A percentile compares a stretch with the other conserved stretches of the same genome.
Conservation (phyloP, 2,113 vertebrate species). For the Andinoacara biseriatus region DNA sequence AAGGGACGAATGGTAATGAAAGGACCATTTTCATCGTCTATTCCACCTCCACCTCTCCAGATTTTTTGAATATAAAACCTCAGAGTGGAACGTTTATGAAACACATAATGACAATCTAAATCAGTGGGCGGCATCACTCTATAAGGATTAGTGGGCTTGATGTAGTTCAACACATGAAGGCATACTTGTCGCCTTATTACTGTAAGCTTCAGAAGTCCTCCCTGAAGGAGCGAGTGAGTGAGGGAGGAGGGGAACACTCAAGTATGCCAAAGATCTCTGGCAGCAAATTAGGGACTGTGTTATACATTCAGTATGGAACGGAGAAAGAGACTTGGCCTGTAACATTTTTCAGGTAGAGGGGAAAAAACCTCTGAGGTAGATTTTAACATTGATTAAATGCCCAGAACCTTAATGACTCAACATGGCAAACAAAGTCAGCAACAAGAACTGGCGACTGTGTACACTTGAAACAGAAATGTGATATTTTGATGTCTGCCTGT, state of each 20-base stretch:
- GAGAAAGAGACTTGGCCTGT: conserved; percentile 62
- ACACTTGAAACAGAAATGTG: not conserved
- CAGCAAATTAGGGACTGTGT: conserved; percentile 76
- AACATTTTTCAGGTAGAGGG: conserved; percentile 56
- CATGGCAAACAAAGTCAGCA: conserved; percentile 20
- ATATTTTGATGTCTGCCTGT: not conserved
- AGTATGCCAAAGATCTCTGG: conserved; percentile 69
- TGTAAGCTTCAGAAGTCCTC: conserved; percentile 78
- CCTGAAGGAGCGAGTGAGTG: conserved; percentile 64
- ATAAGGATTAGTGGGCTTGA: conserved; percentile 79
- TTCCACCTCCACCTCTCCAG: conserved; percentile 67
- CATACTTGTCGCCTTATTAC: conserved; percentile 80
- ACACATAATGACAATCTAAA: conserved; percentile 81
- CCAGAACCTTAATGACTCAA: conserved; percentile 34
- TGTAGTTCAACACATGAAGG: conserved; percentile 76
- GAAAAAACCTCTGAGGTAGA: conserved; percentile 42
- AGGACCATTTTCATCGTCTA: conserved; percentile 73
- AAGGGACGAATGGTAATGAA: conserved; percentile 74
- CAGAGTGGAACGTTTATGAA: conserved; percentile 80
- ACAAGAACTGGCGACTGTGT: not conserved
- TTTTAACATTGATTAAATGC: conserved; percentile 59
- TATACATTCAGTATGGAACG: conserved; percentile 69
- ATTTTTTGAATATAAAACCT: conserved; percentile 75
- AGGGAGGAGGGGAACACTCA: conserved; percentile 51
- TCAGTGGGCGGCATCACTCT: conserved; percentile 80